Evolutionary conservation across 1,140 invertebrate genomes (phyloP).

Genomic region (Cydia amplana): DNA sequence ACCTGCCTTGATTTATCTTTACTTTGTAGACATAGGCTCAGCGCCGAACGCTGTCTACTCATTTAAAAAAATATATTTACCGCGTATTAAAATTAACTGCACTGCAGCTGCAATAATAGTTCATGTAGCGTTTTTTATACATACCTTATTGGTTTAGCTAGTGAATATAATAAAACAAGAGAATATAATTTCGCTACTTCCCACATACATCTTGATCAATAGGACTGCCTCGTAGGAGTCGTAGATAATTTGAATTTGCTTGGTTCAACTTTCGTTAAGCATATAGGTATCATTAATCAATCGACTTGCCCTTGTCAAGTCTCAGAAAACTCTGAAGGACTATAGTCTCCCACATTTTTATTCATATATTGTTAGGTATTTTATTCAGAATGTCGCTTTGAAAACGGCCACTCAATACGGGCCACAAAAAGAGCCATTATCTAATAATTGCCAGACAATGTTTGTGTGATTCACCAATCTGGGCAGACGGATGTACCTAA

Average conservation of each 20-base stretch:
- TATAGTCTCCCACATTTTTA: neutral
- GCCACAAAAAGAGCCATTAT: constrained; percentile 20
- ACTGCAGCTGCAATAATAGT: too few species aligned
- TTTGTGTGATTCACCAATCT: constrained; percentile 31
- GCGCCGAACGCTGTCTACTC: too few species aligned
- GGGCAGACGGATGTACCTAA: constrained; percentile 27
- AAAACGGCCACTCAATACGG: neutral
- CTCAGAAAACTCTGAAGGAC: neutral
- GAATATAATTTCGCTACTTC: too few species aligned
- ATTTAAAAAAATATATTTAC: too few species aligned
- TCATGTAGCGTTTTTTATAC: too few species aligned
- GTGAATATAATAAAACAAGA: too few species aligned
- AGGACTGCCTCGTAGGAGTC: neutral
- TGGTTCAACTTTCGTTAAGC: neutral
- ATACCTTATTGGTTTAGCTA: too few species aligned
- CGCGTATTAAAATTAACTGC: too few species aligned
- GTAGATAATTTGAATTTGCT: too few species aligned
- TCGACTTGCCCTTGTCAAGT: neutral
- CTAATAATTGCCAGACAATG: constrained; percentile 31
- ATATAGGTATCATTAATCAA: neutral
- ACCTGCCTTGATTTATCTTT: too few species aligned
- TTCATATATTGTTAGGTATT: neutral
- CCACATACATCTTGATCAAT: neutral
- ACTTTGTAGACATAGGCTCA: too few species aligned
- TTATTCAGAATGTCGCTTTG: neutral